Percentiles rank a stretch among this genome's conserved stretches.
phyloP scores from a whole-genome alignment of 2,888 invertebrate species.

The Archips crataeganus region DNA sequence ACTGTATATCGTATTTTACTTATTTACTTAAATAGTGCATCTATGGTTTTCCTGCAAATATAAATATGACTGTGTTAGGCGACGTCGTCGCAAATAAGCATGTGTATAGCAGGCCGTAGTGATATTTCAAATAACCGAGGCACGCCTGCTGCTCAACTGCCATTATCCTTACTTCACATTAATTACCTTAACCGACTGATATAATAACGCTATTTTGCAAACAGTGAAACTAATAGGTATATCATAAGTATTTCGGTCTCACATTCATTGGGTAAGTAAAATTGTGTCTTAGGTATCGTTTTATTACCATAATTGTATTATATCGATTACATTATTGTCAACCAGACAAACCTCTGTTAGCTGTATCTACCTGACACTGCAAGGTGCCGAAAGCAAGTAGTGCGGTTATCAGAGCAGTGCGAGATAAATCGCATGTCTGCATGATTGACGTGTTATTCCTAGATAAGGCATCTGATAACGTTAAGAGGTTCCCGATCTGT shows the following conservation, averaged over 20 bases:
- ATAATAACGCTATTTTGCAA: too few relatives aligned
- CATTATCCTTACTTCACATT: too few relatives aligned
- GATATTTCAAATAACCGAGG: too few relatives aligned
- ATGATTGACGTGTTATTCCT: constrained; percentile 77
- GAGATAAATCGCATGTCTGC: constrained; percentile 53
- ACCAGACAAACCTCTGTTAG: not conserved
- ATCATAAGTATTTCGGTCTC: not conserved
- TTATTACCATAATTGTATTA: not conserved
- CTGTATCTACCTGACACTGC: not conserved
- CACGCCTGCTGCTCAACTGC: too few relatives aligned
- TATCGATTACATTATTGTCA: not conserved
- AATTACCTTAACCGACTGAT: too few relatives aligned
- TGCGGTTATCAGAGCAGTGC: constrained; percentile 24
- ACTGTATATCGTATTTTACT: too few relatives aligned
- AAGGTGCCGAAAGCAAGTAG: constrained; percentile 12
- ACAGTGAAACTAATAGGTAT: too few relatives aligned
- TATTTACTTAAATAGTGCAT: too few relatives aligned
- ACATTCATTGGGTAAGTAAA: not conserved
- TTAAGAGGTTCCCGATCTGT: constrained; percentile 72
- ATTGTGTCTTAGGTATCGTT: not conserved
- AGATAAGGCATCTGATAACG: constrained; percentile 63
- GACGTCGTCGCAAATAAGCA: too few relatives aligned
- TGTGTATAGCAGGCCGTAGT: too few relatives aligned
- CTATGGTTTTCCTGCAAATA: too few relatives aligned
- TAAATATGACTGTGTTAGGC: too few relatives aligned